These are phyloP conservation scores for Polypterus senegalus DNA, from an alignment of 2,113 vertebrate genomes.

Conservation along the genomic window DNA sequence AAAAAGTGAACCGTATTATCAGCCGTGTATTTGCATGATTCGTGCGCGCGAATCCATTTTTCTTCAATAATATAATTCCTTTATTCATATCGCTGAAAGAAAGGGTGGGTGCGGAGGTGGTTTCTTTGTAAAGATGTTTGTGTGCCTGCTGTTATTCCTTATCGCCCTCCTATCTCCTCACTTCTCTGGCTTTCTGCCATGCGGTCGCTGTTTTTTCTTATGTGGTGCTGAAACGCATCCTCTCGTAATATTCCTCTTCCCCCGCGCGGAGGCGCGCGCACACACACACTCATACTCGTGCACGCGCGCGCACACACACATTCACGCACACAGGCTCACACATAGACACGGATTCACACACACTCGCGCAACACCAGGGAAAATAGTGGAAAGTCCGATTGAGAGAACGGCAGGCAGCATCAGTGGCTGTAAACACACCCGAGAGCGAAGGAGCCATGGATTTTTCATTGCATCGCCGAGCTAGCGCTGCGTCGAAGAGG, in stretches of 20 bases:
- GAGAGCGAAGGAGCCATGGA: constrained; percentile 45
- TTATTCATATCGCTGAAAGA: too few species aligned
- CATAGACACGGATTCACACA: constrained; percentile 36
- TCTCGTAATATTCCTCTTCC: constrained; percentile 39
- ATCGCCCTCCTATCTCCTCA: too few species aligned
- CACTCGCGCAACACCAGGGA: constrained; percentile 18
- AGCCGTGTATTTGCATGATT: too few species aligned
- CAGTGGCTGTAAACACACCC: constrained; percentile 46
- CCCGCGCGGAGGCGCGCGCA: constrained; percentile 38
- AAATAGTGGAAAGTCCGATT: constrained; percentile 21
- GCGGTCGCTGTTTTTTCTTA: constrained; percentile 22
- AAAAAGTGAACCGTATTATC: too few species aligned
- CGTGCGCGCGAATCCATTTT: too few species aligned
- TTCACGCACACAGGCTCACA: constrained; percentile 29
- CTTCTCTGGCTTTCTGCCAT: constrained; percentile 7
- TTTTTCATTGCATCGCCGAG: constrained; percentile 15
- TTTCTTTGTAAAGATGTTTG: too few species aligned
- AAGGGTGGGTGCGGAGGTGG: too few species aligned
- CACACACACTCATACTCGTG: too few species aligned
- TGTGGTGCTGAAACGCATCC: constrained; percentile 45
- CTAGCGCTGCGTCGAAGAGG: constrained; percentile 24
- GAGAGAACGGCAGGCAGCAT: constrained; percentile 36
- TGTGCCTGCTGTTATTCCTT: too few species aligned
- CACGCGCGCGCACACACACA: constrained; percentile 30
- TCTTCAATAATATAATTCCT: too few species aligned